These are phyloP conservation scores for Eutrigla gurnardus DNA, from an alignment of 2,797 vertebrate genomes.

Conservation along the genomic window DNA sequence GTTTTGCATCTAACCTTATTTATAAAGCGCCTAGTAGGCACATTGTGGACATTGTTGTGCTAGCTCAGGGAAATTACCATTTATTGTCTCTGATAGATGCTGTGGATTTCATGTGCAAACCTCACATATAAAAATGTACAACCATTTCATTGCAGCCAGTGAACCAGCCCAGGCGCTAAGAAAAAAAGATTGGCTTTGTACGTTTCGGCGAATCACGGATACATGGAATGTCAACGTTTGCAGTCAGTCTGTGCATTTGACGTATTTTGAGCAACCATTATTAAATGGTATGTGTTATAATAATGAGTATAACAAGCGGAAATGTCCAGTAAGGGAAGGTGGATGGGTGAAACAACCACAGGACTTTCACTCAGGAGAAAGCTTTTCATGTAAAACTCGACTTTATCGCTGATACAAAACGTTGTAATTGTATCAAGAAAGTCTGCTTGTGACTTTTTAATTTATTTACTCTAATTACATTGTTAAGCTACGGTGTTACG, in stretches of 20 bases:
- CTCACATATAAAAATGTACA: slow-evolving; percentile 27
- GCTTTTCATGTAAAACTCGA: not conserved
- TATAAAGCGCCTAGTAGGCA: slow-evolving; percentile 46
- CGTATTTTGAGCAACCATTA: not conserved
- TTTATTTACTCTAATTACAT: no score
- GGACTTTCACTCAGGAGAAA: no score
- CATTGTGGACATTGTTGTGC: slow-evolving; percentile 58
- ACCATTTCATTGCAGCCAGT: slow-evolving; percentile 18
- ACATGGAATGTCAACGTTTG: not conserved
- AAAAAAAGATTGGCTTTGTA: not conserved
- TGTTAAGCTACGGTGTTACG: no score
- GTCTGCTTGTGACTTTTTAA: no score
- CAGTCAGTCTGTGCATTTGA: not conserved
- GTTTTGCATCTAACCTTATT: slow-evolving; percentile 65
- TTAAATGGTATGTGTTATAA: no score
- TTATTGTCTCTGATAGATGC: slow-evolving; percentile 73
- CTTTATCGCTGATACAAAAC: no score
- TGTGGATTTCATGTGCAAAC: slow-evolving; percentile 57
- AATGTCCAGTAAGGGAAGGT: not conserved
- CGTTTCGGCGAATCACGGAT: not conserved
- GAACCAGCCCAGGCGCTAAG: not conserved
- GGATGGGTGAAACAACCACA: not conserved
- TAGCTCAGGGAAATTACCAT: slow-evolving; percentile 77
- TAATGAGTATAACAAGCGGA: no score
- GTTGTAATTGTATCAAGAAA: no score